Evolutionary conservation across 2,797 vertebrate species (phyloP), one percentile per base, ranked within the genome.

Genomic region (Molossus alvarezi): DNA sequence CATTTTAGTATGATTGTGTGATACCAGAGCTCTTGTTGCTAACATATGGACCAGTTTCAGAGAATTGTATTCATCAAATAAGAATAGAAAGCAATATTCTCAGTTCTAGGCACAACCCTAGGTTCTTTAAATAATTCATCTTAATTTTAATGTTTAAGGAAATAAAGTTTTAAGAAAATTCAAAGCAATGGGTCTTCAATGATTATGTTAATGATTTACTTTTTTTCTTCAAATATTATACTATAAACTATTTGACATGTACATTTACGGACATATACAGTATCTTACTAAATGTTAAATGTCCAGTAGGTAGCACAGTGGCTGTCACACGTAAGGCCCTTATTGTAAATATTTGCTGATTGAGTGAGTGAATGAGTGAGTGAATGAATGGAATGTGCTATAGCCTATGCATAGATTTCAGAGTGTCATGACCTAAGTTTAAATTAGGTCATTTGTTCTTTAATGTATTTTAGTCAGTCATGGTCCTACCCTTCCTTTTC

Each of bases 151-250:
- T 79, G 41, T 72, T 77, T 94, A 67, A 83, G 71, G 7, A 90
- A 53, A 58, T 83, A 83, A 72, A n/a, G 1, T 37, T 67, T 45
- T 33, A 67, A 21, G 7, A 79, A 93, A 88, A 88, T 88, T 75
- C 11, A 7, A 53, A 72, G 12, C 12, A 72, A 45, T 88, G 23
- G 14, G 5, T 93, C 21, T 83, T 79, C 1, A 25, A 21, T 73
- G 6, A 65, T 80, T 45, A 72, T 72, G 25, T 29, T 88, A 94
- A 27, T 67, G 1, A 65, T 93, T 71, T 65, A 17, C 5, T 9
- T 9, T 83, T 64, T 69, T n/a, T 18, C 51, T 53, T 92, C 37
- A 90, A 71, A n/a, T 73, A 57, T 82, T 55, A 53, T 86, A 81
- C n/a, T 81, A 9, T 58, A 80, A 86, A 58, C 20, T 86, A 82